Base-by-base conservation (phyloP, 2,888 invertebrate genomes). In the Dicyrtoma fusca region DNA sequence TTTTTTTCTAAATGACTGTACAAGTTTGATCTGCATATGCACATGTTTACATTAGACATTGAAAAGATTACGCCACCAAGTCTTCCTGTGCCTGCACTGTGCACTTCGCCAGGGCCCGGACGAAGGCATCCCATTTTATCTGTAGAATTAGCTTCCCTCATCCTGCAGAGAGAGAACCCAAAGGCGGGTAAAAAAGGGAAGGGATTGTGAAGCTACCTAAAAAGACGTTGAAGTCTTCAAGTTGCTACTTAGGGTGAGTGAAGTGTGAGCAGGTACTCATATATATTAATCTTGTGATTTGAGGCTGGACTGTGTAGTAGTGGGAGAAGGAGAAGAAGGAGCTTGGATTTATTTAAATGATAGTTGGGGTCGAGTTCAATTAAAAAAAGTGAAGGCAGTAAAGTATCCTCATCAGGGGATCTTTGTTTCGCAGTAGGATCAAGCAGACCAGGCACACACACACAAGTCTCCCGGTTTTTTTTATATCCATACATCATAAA, bases 401-500 rank as follows among this genome's bases (percentile, higher is more conserved):
- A 73, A 75, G 72, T 74, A 76, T 70, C 71, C 77, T 70, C 75
- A 73, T 69, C 77, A 74, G 76, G 79, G 79, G 74, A 75, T 71
- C 79, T 77, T 79, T 79, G 76, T 77, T 79, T 79, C 77, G 75
- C 79, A 77, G 76, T 75, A 57, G 72, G 76, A 76, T 69, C 66
- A 70, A 34, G 45, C 72, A 70, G 42, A 44, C 44, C 45, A 42
- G 51, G 26, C 34, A 65, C 51, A 63, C 47, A 45, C 17, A 59
- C 59, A 59, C 26, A 68, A 55, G 23, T 68, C 68, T 68, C 68
- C 68, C 57, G 55, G 68, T 59, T 68, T 64, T 68, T 68, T 53
- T 68, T 25, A 53, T 68, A 59, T 17, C 19, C 61, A 59, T 23
- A 49, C 14, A 47, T 49, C 51, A 26, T 23, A 34, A 34, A 17